These are phyloP conservation scores for Upupa epops DNA, from an alignment of 2,113 vertebrate species.

Conservation along the genomic window DNA sequence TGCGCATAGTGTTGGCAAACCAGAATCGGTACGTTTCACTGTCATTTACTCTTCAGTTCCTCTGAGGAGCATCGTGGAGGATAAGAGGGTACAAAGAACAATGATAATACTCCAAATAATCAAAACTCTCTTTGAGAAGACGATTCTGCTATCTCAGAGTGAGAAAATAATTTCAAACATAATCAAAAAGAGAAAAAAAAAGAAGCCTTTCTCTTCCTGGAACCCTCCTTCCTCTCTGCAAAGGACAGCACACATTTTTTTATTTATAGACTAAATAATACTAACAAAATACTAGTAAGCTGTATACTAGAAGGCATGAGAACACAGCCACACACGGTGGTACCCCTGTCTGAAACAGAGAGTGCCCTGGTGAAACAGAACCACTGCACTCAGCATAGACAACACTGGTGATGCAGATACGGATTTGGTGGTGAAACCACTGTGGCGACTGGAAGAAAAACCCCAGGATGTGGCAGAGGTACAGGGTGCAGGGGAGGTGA, in stretches of 20 bases:
- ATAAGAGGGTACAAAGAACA: neutral
- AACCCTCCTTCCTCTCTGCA: neutral
- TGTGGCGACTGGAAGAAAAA: neutral
- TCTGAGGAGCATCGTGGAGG: neutral
- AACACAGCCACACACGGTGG: neutral
- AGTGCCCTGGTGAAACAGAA: neutral
- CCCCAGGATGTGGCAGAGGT: too few relatives aligned
- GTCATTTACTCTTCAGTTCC: neutral
- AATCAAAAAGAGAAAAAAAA: neutral
- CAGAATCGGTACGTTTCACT: neutral
- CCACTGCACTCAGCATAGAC: accelerated
- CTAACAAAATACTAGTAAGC: neutral
- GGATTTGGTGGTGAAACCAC: neutral
- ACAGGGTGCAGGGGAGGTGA: too few relatives aligned
- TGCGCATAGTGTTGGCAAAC: accelerated
- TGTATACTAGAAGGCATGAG: neutral
- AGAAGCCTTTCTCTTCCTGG: neutral
- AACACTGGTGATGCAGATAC: neutral
- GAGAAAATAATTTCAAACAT: neutral
- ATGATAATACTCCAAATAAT: neutral
- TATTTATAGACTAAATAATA: neutral
- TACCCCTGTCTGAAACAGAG: accelerated
- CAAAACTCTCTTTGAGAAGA: neutral
- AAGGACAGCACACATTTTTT: neutral
- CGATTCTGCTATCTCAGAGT: neutral